phyloP scores from a whole-genome alignment of 2,113 vertebrate species.

The Tachysurus vachellii region DNA sequence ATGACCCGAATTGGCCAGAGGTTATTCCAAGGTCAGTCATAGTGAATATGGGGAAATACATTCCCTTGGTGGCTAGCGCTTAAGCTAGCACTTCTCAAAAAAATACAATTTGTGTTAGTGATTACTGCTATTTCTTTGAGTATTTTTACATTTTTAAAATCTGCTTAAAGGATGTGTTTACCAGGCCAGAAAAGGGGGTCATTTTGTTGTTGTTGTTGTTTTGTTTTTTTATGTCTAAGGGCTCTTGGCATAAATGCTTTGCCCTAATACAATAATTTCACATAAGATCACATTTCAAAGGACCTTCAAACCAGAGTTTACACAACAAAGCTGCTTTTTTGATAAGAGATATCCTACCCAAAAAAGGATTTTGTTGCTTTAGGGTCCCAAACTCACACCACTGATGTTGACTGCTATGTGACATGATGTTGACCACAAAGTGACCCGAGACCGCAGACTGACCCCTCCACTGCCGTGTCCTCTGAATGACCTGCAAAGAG shows the following conservation, averaged over 20 bases:
- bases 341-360: constrained; percentile 11
- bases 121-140: not conserved
- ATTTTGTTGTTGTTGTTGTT: not conserved
- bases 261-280: not conserved
- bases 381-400: constrained; percentile 39
- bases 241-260: not conserved
- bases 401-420: constrained; percentile 53
- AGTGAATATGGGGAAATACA: constrained; percentile 2
- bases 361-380: constrained; percentile 24
- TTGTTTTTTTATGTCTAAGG: not conserved
- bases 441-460: constrained; percentile 71
- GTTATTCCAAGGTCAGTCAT: constrained; percentile 24
- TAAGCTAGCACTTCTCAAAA: not conserved
- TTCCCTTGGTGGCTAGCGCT: not conserved
- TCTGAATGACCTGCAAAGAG: constrained; percentile 39
- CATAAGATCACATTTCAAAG: not conserved
- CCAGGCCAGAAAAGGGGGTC: not conserved
- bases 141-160: not conserved
- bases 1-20: constrained; percentile 29
- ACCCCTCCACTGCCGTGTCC: constrained; percentile 49
- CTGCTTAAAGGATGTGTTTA: not conserved
- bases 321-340: constrained; percentile 36
- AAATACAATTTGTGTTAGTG: not conserved
- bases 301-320: constrained; percentile 7
- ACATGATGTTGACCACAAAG: constrained; percentile 76